Conservation (phyloP, 2,888 invertebrate species). For the Anoplius nigerrimus region DNA sequence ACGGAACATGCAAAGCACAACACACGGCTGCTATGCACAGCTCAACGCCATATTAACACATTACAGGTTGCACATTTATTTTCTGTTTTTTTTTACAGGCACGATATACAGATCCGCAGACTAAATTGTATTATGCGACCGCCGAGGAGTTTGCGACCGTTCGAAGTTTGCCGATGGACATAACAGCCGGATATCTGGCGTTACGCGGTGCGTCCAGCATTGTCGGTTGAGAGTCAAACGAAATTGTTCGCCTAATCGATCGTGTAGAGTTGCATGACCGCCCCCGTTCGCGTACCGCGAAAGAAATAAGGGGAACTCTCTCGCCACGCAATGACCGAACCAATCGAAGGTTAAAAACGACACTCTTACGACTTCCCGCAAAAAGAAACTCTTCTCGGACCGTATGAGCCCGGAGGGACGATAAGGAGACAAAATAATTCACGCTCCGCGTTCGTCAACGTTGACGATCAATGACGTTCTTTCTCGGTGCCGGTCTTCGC, state of each 20-base stretch:
- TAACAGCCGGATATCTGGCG: slow-evolving; percentile 92
- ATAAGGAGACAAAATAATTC: slow-evolving; percentile 1
- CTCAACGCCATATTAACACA: slow-evolving; percentile 11
- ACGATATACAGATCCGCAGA: slow-evolving; percentile 93
- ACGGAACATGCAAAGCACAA: too few relatives aligned
- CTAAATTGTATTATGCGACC: slow-evolving; percentile 89
- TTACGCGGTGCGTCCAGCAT: slow-evolving; percentile 88
- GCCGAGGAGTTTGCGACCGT: slow-evolving; percentile 92
- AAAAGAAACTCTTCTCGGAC: too few relatives aligned
- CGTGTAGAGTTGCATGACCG: too few relatives aligned
- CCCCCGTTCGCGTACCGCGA: too few relatives aligned
- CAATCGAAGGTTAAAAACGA: too few relatives aligned
- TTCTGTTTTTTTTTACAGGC: too few relatives aligned
- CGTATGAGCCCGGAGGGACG: not conserved
- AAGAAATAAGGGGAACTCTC: too few relatives aligned
- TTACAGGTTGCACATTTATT: slow-evolving; percentile 31
- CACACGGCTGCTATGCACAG: too few relatives aligned
- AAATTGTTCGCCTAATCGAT: too few relatives aligned
- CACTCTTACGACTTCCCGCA: too few relatives aligned
- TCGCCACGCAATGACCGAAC: too few relatives aligned
- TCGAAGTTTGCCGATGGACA: slow-evolving; percentile 91
- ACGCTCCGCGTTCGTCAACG: not conserved
- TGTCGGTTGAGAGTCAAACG: slow-evolving; percentile 77
- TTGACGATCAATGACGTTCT: not conserved
- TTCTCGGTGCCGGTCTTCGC: too few relatives aligned